Percentiles rank a stretch among this genome's conserved stretches.
These are phyloP conservation scores for Gopherus flavomarginatus DNA, from an alignment of 2,113 vertebrate species.

Conservation along the genomic window DNA sequence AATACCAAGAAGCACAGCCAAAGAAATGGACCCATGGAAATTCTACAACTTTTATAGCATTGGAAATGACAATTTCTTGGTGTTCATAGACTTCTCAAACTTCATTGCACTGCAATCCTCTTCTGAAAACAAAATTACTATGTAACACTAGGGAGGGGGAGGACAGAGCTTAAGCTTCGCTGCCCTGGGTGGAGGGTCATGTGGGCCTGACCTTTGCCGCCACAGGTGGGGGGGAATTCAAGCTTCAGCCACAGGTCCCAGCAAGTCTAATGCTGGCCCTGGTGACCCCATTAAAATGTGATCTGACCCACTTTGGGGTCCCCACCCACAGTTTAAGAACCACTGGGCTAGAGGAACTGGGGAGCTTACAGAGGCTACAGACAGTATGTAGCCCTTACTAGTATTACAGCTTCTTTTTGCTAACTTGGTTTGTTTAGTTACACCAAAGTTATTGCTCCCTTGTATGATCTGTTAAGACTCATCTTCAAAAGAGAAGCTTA, in stretches of 20 bases:
- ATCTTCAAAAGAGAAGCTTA: not conserved
- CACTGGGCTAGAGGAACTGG: not conserved
- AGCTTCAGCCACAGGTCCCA: too few relatives aligned
- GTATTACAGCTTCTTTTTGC: not conserved
- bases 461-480: not conserved
- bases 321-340: too few relatives aligned
- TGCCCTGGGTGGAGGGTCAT: too few relatives aligned
- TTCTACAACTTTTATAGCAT: not conserved
- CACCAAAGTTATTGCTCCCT: not conserved
- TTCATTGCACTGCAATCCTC: too few relatives aligned
- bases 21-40: not conserved
- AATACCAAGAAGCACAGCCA: not conserved
- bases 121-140: too few relatives aligned
- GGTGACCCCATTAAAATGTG: too few relatives aligned
- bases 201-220: too few relatives aligned
- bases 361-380: not conserved
- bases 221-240: too few relatives aligned
- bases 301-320: too few relatives aligned
- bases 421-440: not conserved
- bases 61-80: not conserved
- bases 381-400: not conserved
- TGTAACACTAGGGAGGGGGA: too few relatives aligned
- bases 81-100: not conserved
- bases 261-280: too few relatives aligned
- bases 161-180: too few relatives aligned